A percentile compares a stretch with the other conserved stretches of the same genome.
Evolutionary conservation across 2,113 vertebrate genomes (phyloP).

Genomic region (Halcyon senegalensis): DNA sequence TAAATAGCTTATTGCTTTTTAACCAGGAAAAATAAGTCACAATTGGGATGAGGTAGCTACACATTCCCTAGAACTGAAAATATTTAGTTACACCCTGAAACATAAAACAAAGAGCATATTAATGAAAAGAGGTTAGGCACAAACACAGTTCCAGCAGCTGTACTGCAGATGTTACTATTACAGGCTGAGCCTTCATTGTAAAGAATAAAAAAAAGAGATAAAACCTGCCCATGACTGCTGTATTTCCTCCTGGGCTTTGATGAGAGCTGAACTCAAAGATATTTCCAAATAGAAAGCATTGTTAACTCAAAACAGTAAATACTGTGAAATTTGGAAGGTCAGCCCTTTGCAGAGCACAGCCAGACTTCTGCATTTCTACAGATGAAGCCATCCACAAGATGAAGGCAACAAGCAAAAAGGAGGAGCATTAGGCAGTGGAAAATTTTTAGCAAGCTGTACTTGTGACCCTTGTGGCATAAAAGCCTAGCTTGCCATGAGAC

Average conservation of each 20-base stretch:
- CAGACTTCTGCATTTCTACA: neutral
- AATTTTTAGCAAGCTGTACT: neutral
- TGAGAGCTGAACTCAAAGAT: neutral
- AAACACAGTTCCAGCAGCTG: neutral
- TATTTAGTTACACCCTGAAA: slow-evolving; percentile 20
- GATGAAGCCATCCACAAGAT: neutral
- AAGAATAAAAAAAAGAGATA: neutral
- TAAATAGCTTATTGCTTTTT: neutral
- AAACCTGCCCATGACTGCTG: neutral
- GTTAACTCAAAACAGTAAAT: neutral
- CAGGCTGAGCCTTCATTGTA: neutral
- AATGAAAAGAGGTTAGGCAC: neutral
- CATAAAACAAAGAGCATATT: neutral
- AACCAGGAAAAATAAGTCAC: neutral
- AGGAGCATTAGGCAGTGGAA: neutral
- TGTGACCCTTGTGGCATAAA: neutral
- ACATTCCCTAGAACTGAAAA: neutral
- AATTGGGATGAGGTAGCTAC: neutral
- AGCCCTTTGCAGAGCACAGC: neutral
- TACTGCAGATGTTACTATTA: neutral
- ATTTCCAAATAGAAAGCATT: neutral
- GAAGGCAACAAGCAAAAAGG: neutral
- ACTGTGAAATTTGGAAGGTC: neutral
- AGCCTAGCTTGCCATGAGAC: no score
- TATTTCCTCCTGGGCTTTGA: neutral